These are phyloP conservation scores for Odocoileus virginianus DNA, from an alignment of 2,113 vertebrate species.

Conservation along the genomic window DNA sequence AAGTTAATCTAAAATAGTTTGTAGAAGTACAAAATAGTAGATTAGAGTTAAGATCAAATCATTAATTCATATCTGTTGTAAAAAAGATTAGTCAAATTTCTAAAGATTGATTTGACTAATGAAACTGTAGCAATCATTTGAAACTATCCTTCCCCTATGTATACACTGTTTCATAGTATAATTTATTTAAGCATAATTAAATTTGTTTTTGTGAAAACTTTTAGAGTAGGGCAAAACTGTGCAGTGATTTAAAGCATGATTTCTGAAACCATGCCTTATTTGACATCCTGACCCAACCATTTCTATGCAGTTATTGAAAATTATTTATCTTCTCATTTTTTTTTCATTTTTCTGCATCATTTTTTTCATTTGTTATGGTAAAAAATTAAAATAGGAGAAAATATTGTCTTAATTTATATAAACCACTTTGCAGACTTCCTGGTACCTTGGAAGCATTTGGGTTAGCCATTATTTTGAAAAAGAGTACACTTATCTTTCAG, in stretches of 20 bases:
- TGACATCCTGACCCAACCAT: not conserved
- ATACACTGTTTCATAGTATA: not conserved
- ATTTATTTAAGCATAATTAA: not conserved
- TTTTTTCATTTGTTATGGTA: not conserved
- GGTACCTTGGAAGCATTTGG: not conserved
- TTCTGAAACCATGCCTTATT: not conserved
- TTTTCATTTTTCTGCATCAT: not conserved
- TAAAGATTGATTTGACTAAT: not conserved
- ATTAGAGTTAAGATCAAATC: not conserved
- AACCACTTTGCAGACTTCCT: not conserved
- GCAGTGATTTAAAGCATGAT: not conserved
- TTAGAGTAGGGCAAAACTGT: not conserved
- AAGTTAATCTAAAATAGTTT: not conserved
- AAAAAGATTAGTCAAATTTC: not conserved
- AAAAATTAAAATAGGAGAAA: not conserved
- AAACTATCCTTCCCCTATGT: not conserved
- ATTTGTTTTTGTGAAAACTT: not conserved
- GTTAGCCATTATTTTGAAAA: not conserved
- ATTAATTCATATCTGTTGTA: not conserved
- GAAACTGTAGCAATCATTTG: not conserved
- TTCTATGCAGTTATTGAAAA: not conserved
- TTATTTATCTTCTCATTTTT: not conserved
- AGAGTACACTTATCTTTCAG: conserved; percentile 12
- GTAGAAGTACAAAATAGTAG: not conserved
- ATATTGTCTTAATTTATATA: not conserved